Conservation (phyloP, 92 coral and sea anemone species). For the Heliopora coerulea region DNA sequence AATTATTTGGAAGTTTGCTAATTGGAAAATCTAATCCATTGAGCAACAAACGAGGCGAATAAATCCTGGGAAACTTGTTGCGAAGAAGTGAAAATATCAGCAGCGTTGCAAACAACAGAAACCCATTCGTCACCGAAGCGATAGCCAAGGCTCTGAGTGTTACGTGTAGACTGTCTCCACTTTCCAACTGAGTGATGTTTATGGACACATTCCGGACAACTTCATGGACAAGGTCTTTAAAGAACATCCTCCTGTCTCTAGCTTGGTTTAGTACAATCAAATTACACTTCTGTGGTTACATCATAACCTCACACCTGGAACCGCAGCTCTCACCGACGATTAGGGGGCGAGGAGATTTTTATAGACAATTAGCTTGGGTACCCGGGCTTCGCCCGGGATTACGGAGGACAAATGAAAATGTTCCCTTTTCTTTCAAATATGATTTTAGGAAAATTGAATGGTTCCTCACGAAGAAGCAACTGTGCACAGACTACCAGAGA, state of each 20-base stretch:
- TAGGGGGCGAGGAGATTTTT: no score
- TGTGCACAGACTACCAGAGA: no score
- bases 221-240: conserved; percentile 2
- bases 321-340: no score
- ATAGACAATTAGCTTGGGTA: no score
- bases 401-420: no score
- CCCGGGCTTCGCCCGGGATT: no score
- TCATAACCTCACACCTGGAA: neutral
- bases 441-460: no score
- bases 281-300: neutral
- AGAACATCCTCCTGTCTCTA: conserved; percentile 24
- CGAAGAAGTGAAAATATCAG: conserved; percentile 77
- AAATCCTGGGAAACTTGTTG: conserved; percentile 65
- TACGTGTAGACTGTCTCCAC: neutral
- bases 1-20: conserved; percentile 69
- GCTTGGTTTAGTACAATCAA: neutral
- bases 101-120: conserved; percentile 56
- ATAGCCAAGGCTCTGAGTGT: conserved; percentile 47
- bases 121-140: conserved; percentile 67
- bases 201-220: conserved; percentile 9
- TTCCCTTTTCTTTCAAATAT: no score
- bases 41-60: conserved; percentile 83
- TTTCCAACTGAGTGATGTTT: neutral
- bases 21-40: conserved; percentile 70
- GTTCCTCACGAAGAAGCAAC: no score